Percentiles rank a stretch among this genome's conserved stretches.
These are phyloP conservation scores for Halcyon leucocephala DNA, from an alignment of 2,797 vertebrate genomes.

Conservation along the genomic window DNA sequence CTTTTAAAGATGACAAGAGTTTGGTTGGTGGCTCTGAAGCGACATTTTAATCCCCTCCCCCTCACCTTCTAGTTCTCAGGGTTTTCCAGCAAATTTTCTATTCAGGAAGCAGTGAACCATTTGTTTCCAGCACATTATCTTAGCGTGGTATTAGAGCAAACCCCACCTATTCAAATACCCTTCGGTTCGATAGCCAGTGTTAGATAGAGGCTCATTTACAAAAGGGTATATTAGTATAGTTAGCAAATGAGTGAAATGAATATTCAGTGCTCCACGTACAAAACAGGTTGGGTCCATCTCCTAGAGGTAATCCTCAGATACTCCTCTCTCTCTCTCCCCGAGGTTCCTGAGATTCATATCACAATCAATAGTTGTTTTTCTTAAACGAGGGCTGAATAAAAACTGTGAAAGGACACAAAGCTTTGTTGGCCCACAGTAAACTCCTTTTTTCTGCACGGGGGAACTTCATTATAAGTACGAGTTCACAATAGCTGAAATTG, in stretches of 20 bases:
- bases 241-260: conserved; percentile 45
- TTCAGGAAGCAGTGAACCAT: conserved; percentile 11
- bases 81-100: conserved; percentile 10
- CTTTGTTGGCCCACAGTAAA: conserved; percentile 63
- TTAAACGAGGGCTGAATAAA: conserved; percentile 34
- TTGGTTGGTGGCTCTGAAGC: neutral
- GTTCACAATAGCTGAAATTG: conserved; percentile 51
- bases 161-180: conserved; percentile 41
- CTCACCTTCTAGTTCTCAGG: neutral
- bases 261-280: conserved; percentile 22
- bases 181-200: conserved; percentile 27
- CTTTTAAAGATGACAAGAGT: conserved; percentile 20
- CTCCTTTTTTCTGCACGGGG: neutral
- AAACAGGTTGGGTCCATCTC: conserved; percentile 1
- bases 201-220: neutral
- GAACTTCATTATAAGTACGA: conserved; percentile 37
- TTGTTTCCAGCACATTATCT: conserved; percentile 54
- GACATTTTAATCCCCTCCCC: conserved; percentile 31
- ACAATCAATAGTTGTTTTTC: conserved; percentile 43
- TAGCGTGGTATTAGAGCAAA: neutral
- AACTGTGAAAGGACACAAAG: conserved; percentile 46
- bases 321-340: neutral
- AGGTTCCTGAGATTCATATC: conserved; percentile 20
- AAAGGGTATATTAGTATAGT: conserved; percentile 16
- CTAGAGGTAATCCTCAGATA: conserved; percentile 10